Base-by-base conservation (phyloP, 2,888 invertebrate species). In the Acheta domesticus region DNA sequence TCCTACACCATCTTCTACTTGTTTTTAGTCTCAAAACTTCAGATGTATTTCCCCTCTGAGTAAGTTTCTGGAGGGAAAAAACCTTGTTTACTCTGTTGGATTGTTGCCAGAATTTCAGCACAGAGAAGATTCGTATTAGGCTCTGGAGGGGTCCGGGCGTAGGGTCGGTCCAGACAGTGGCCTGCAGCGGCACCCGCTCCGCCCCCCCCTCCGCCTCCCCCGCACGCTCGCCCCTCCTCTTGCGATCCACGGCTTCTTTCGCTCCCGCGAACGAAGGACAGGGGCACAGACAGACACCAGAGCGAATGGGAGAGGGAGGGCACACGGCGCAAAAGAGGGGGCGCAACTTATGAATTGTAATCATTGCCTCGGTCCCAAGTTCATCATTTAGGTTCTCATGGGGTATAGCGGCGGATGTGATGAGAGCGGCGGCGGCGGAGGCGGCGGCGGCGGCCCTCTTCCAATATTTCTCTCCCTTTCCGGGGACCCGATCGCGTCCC, bases 321-420 rank as follows among this genome's bases (percentile, higher is more conserved):
- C 14, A 62, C 62, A 5, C 62, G 62, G 16, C 14, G 36, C 36
- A 36, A 62, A n/a, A 62, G 14, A n/a, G n/a, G 14, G 62, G 62
- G 8, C 14, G n/a, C 62, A 19, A 14, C 16, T 14, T 19, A 62
- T 62, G 62, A 62, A 62, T 19, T 62, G 62, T 62, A 62, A 62
- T 62, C 62, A 62, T 62, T 14, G 62, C 62, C 62, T 19, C n/a
- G 16, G 62, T 62, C 62, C 62, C 62, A 62, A 62, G 62, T 62
- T 62, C 62, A 62, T 62, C 62, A 62, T 62, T 62, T 62, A 62
- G 16, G n/a, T n/a, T n/a, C 62, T 62, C 62, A 62, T n/a, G n/a
- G 62, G 62, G 62, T 19, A 62, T 14, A 62, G 62, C 62, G 16
- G 16, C n/a, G 62, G 62, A 62, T 19, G 16, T n/a, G 62, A 14